Evolutionary conservation across 2,797 vertebrate genomes (phyloP).

Genomic region (Trachurus trachurus): DNA sequence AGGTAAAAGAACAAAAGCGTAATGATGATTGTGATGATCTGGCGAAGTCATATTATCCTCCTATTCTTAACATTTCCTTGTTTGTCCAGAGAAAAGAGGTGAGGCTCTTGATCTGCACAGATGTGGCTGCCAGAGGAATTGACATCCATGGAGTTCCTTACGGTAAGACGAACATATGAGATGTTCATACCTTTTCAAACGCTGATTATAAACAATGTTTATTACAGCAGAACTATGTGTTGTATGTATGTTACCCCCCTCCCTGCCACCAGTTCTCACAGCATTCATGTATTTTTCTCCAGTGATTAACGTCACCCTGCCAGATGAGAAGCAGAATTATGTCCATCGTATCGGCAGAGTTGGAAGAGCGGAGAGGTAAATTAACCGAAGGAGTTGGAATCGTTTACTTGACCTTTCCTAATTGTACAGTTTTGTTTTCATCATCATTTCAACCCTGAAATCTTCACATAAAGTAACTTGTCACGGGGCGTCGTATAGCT

Average conservation of each 20-base stretch:
- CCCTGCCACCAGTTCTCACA: not conserved
- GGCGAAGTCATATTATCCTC: not conserved
- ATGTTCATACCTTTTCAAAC: not conserved
- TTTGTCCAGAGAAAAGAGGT: slow-evolving; percentile 92
- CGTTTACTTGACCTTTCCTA: not conserved
- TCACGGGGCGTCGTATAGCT: too few species aligned
- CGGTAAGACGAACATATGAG: slow-evolving; percentile 82
- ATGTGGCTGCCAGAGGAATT: slow-evolving; percentile 98
- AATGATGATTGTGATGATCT: not conserved
- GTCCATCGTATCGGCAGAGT: slow-evolving; percentile 98
- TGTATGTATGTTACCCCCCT: not conserved
- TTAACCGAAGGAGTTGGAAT: not conserved
- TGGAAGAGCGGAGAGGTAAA: slow-evolving; percentile 95
- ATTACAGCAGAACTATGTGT: not conserved
- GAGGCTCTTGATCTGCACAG: slow-evolving; percentile 95
- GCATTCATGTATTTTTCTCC: not conserved
- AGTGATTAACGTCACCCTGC: slow-evolving; percentile 98
- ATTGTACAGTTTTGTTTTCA: too few species aligned
- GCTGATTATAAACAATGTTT: not conserved
- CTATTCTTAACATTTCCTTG: not conserved
- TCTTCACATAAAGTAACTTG: not conserved
- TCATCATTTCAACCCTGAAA: not conserved
- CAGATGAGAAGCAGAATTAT: slow-evolving; percentile 99
- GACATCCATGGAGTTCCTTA: slow-evolving; percentile 96
- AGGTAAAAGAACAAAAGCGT: slow-evolving; percentile 82